Percentiles rank a stretch among this genome's conserved stretches.
Evolutionary conservation across 2,888 invertebrate genomes (phyloP).

Genomic region (Orthosia gracilis): DNA sequence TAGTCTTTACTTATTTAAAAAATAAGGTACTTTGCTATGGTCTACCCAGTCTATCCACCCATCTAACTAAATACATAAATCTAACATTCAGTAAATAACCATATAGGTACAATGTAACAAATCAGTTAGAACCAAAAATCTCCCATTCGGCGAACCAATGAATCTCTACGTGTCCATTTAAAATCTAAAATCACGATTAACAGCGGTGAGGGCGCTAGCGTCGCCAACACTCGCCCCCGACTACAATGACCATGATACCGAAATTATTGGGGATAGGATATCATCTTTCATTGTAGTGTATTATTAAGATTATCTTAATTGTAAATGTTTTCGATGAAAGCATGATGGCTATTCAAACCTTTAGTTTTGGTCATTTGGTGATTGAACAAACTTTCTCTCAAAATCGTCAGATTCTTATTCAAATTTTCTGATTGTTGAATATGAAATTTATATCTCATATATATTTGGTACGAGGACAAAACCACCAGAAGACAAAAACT

Average conservation of each 20-base stretch:
- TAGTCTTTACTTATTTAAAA: background rate
- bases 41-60: background rate
- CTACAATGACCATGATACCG: constrained; percentile 57
- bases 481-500: too few relatives aligned
- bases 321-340: too few relatives aligned
- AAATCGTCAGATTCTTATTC: too few relatives aligned
- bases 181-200: constrained; percentile 79
- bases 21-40: background rate
- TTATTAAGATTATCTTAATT: too few relatives aligned
- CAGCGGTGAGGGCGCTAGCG: constrained; percentile 76
- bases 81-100: constrained; percentile 40
- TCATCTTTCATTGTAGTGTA: too few relatives aligned
- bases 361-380: too few relatives aligned
- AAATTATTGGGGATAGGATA: constrained; percentile 5
- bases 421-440: too few relatives aligned
- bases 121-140: constrained; percentile 67
- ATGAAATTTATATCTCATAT: too few relatives aligned
- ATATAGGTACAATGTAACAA: constrained; percentile 42
- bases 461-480: too few relatives aligned
- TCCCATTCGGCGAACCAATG: constrained; percentile 69
- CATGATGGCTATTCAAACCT: too few relatives aligned
- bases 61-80: background rate
- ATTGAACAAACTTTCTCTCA: too few relatives aligned
- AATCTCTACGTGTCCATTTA: constrained; percentile 74
- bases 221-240: constrained; percentile 74